phyloP scores from a whole-genome alignment of 1,140 invertebrate genomes.

The Drosophila bipectinata region DNA sequence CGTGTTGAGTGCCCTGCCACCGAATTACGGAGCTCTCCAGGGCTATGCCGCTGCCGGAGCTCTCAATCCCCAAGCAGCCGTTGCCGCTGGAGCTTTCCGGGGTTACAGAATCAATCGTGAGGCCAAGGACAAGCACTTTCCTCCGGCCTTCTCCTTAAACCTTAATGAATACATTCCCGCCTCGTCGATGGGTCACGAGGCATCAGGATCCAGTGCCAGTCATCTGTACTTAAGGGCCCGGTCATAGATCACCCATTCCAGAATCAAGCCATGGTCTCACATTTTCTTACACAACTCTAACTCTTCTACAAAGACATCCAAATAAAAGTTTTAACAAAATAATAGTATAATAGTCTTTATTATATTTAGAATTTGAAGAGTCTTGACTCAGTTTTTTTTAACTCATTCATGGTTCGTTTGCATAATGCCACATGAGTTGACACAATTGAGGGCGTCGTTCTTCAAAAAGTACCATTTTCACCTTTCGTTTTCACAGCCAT shows the following conservation, averaged over 20 bases:
- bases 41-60: slow-evolving; percentile 33
- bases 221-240: slow-evolving; percentile 61
- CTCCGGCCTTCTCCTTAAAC: slow-evolving; percentile 59
- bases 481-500: slow-evolving; percentile 34
- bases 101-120: slow-evolving; percentile 76
- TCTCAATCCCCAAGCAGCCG: slow-evolving; percentile 9
- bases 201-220: slow-evolving; percentile 2
- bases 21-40: slow-evolving; percentile 57
- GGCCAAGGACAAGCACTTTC: slow-evolving; percentile 67
- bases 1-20: slow-evolving; percentile 45
- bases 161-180: slow-evolving; percentile 74
- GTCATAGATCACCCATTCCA: slow-evolving; percentile 31
- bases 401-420: slow-evolving; percentile 23
- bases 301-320: not conserved
- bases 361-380: not conserved
- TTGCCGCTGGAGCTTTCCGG: slow-evolving; percentile 33
- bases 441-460: slow-evolving; percentile 5
- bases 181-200: slow-evolving; percentile 33
- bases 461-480: slow-evolving; percentile 1
- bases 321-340: not conserved
- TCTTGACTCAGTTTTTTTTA: too few relatives aligned
- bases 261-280: slow-evolving; percentile 1
- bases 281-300: slow-evolving; percentile 7
- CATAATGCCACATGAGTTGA: slow-evolving; percentile 24
- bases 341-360: not conserved